These are phyloP conservation scores for Acridotheres tristis DNA, from an alignment of 2,797 vertebrate genomes.

Conservation along the genomic window DNA sequence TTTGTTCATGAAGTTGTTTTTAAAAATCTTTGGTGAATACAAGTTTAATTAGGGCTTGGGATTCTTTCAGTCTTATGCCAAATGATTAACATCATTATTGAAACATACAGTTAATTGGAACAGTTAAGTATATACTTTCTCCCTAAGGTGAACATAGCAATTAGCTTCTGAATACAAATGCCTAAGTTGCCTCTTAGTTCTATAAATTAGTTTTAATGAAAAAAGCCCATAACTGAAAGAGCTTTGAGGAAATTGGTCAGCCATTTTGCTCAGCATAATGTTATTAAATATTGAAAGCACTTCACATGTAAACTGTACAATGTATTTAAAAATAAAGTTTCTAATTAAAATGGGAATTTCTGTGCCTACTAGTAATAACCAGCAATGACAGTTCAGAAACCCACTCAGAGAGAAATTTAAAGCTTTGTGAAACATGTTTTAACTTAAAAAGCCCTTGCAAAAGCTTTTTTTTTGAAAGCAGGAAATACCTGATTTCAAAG, in stretches of 20 bases:
- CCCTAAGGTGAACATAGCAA: background rate
- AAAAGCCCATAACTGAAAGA: background rate
- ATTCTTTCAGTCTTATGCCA: constrained; percentile 16
- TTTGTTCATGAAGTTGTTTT: background rate
- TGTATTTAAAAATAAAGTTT: constrained; percentile 69
- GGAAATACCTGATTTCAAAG: background rate
- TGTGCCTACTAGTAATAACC: constrained; percentile 53
- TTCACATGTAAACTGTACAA: constrained; percentile 59
- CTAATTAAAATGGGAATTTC: constrained; percentile 64
- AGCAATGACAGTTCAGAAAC: constrained; percentile 12
- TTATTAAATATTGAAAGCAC: constrained; percentile 42
- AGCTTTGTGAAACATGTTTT: background rate
- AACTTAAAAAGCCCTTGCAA: background rate
- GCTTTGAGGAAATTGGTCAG: background rate
- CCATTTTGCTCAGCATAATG: constrained; percentile 35
- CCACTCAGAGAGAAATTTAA: background rate
- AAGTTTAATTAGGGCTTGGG: background rate
- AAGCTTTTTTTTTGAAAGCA: background rate
- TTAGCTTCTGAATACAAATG: background rate
- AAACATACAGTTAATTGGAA: constrained; percentile 12
- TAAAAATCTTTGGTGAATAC: background rate
- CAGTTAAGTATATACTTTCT: background rate
- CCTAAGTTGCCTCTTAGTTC: constrained; percentile 9
- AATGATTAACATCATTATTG: background rate
- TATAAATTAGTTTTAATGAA: background rate